Evolutionary conservation across 1,140 invertebrate genomes (phyloP).

Genomic region (Micrasema minimum): DNA sequence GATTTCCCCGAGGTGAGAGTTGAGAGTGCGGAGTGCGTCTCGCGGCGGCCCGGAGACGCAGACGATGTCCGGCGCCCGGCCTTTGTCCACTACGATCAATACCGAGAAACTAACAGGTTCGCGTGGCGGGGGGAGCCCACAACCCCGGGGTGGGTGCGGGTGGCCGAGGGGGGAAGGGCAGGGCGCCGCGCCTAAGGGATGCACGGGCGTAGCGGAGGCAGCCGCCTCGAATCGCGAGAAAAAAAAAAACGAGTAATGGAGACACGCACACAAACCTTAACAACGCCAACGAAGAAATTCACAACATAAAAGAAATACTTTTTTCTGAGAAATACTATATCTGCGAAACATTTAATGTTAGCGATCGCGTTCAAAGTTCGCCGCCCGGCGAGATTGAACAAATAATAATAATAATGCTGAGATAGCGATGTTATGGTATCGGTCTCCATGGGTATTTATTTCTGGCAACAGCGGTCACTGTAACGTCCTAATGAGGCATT

Average conservation of each 20-base stretch:
- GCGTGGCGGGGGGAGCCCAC: constrained; percentile 52
- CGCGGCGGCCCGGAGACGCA: constrained; percentile 33
- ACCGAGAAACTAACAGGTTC: constrained; percentile 56
- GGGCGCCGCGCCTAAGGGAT: constrained; percentile 58
- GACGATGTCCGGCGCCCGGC: constrained; percentile 51
- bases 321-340: too few species aligned
- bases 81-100: constrained; percentile 55
- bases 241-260: too few species aligned
- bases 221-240: too few species aligned
- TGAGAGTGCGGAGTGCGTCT: constrained; percentile 15
- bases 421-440: too few species aligned
- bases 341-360: too few species aligned
- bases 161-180: constrained; percentile 57
- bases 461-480: constrained; percentile 3
- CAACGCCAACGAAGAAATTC: too few species aligned
- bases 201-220: constrained; percentile 43
- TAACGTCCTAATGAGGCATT: constrained; percentile 32
- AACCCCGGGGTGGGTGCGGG: constrained; percentile 46
- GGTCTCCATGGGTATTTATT: constrained; percentile 12
- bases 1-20: background rate
- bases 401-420: too few species aligned
- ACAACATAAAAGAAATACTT: too few species aligned
- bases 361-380: too few species aligned
- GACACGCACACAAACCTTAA: too few species aligned
- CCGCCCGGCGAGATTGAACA: too few species aligned